Evolutionary conservation across 1,140 invertebrate species (phyloP).

Genomic region (Drosophila willistoni): DNA sequence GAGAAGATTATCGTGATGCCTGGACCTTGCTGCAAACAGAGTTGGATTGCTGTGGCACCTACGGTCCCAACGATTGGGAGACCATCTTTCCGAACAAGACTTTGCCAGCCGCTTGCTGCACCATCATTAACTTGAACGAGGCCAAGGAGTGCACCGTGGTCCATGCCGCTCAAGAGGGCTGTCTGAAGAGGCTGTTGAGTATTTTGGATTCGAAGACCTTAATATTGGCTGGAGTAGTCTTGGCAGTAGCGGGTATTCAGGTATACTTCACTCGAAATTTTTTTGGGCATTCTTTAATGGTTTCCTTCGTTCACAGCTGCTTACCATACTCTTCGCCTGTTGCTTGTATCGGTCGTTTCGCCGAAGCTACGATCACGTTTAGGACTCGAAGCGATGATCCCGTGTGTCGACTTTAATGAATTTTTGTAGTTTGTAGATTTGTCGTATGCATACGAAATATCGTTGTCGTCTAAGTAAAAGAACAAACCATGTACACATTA

Average conservation of each 20-base stretch:
- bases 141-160: conserved; percentile 84
- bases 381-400: conserved; percentile 84
- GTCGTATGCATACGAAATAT: conserved; percentile 48
- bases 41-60: conserved; percentile 92
- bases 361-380: conserved; percentile 95
- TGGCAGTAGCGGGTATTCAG: conserved; percentile 91
- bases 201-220: conserved; percentile 88
- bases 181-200: conserved; percentile 86
- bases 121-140: conserved; percentile 84
- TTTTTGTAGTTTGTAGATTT: conserved; percentile 59
- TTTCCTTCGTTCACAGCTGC: conserved; percentile 86
- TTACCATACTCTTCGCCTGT: conserved; percentile 95
- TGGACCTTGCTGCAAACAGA: conserved; percentile 92
- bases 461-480: conserved; percentile 41
- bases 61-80: conserved; percentile 88
- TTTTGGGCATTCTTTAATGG: neutral
- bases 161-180: conserved; percentile 85
- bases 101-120: conserved; percentile 89
- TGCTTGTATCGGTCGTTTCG: conserved; percentile 94
- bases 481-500: conserved; percentile 18
- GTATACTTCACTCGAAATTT: conserved; percentile 78
- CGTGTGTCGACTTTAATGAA: conserved; percentile 58
- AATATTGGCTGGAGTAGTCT: conserved; percentile 89
- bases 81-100: conserved; percentile 84
- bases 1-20: conserved; percentile 86